A percentile compares a stretch with the other conserved stretches of the same genome.
Evolutionary conservation across 2,888 invertebrate genomes (phyloP).

Genomic region (Cephus nigrinus): DNA sequence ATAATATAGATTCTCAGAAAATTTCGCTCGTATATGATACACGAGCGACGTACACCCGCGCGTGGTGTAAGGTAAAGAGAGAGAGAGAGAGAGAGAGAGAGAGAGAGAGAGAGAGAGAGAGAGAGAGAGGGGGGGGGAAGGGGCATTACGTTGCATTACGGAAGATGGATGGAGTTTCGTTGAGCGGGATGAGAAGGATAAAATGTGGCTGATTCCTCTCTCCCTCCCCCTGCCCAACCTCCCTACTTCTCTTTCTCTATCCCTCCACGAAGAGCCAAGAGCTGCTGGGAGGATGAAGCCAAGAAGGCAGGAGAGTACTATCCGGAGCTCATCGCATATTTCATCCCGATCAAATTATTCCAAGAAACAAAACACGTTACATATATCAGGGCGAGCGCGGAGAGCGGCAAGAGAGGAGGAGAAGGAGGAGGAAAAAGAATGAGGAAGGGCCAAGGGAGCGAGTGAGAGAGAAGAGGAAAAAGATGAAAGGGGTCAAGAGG

Average conservation of each 20-base stretch:
- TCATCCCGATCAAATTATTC: conserved; percentile 53
- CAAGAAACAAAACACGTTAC: conserved; percentile 46
- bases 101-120: too few species aligned
- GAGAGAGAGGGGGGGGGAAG: too few species aligned
- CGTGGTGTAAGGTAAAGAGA: not conserved
- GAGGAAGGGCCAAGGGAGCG: conserved; percentile 20
- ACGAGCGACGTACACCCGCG: not conserved
- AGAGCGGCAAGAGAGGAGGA: conserved; percentile 8
- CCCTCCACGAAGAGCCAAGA: conserved; percentile 14
- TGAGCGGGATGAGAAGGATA: conserved; percentile 35
- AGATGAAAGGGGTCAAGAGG: conserved; percentile 15
- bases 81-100: not conserved
- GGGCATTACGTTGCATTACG: conserved; percentile 34
- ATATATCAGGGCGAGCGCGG: conserved; percentile 32
- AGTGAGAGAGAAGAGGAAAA: conserved; percentile 10
- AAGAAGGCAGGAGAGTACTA: conserved; percentile 34
- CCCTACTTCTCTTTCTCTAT: conserved; percentile 16
- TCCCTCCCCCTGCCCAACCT: conserved; percentile 24
- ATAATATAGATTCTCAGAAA: too few species aligned
- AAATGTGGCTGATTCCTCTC: conserved; percentile 31
- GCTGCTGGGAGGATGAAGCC: conserved; percentile 12
- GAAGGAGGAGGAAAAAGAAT: conserved; percentile 22
- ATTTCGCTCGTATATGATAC: too few species aligned
- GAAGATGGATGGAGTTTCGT: conserved; percentile 47
- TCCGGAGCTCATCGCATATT: conserved; percentile 51